Base-by-base conservation (phyloP, 2,888 invertebrate genomes). In the Tenthredo scrophulariae region DNA sequence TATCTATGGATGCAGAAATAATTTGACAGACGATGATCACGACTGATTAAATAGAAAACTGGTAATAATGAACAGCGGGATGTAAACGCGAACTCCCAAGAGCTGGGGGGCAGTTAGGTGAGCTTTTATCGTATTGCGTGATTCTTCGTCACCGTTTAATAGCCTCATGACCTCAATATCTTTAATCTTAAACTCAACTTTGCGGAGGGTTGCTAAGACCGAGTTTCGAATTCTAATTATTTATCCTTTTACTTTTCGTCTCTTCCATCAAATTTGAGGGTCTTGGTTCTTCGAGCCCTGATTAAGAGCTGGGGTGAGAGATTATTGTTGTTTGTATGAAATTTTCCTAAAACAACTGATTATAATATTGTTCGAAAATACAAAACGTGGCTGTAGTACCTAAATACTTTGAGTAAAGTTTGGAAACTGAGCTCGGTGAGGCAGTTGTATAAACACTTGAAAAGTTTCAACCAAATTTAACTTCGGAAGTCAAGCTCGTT, bases 81-180 rank as follows among this genome's bases (percentile, higher is more conserved):
- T 43, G 26, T 40, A 74, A 22, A 74, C 43, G 22, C 74, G 26
- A 22, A 22, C 40, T 43, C 43, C 74, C 13, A 9, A 74, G 43
- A 29, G 74, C 13, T 74, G n/a, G 74, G 29, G 72, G n/a, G 22
- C 9, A 22, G 72, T n/a, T 10, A 22, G 22, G 9, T 46, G 43
- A 74, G 74, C 43, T 74, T 74, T 74, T 74, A 72, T 72, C 43
- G 72, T 22, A 43, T 72, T 72, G 43, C 72, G 72, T 43, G 72
- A 75, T 75, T 75, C 75, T 50, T 75, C 29, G 18, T 75, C 75
- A 75, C 75, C 13, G 75, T 46, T 75, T 50, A 75, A 75, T 75
- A 50, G 29, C 75, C 75, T 54, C 29, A 6, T 29, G 18, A 7
- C 50, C 50, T 46, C 29, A 9, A 26, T 46, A 29, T 77, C n/a